Evolutionary conservation across 2,888 invertebrate species (phyloP).

Genomic region (Ochropacha duplaris): DNA sequence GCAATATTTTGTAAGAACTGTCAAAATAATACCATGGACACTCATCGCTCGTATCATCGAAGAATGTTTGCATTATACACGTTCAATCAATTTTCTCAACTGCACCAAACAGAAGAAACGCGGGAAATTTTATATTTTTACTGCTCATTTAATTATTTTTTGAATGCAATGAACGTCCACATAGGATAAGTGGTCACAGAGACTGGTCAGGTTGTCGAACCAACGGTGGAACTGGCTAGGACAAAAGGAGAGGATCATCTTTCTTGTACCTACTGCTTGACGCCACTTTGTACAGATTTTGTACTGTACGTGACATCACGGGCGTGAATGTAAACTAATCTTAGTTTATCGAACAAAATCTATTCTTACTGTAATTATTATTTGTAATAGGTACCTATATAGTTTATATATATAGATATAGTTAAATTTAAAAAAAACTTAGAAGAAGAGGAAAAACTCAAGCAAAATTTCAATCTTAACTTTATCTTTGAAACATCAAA

Average conservation of each 20-base stretch:
- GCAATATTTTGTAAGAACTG: slow-evolving; percentile 76
- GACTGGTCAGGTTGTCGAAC: slow-evolving; percentile 77
- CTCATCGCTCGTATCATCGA: slow-evolving; percentile 69
- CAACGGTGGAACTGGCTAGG: slow-evolving; percentile 37
- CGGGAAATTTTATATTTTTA: slow-evolving; percentile 29
- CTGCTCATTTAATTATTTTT: slow-evolving; percentile 53
- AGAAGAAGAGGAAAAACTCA: too few relatives aligned
- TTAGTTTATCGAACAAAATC: not conserved
- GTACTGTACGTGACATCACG: slow-evolving; percentile 56
- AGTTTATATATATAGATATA: too few relatives aligned
- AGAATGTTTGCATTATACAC: slow-evolving; percentile 58
- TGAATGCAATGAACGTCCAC: slow-evolving; percentile 61
- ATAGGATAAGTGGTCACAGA: slow-evolving; percentile 61
- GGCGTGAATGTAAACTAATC: slow-evolving; percentile 52
- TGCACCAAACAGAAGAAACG: slow-evolving; percentile 51
- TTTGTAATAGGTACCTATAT: too few relatives aligned
- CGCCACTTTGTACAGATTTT: slow-evolving; percentile 68
- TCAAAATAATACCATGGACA: slow-evolving; percentile 82
- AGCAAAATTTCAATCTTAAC: too few relatives aligned
- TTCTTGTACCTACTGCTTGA: slow-evolving; percentile 53
- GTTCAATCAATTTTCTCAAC: slow-evolving; percentile 30
- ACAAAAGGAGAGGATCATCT: slow-evolving; percentile 66
- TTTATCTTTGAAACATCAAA: too few relatives aligned
- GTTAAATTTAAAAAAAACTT: too few relatives aligned
- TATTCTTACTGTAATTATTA: too few relatives aligned